Evolutionary conservation across 1,140 invertebrate species (phyloP), one percentile per base, ranked within the genome.

Genomic region (Caenorhabditis remanei): DNA sequence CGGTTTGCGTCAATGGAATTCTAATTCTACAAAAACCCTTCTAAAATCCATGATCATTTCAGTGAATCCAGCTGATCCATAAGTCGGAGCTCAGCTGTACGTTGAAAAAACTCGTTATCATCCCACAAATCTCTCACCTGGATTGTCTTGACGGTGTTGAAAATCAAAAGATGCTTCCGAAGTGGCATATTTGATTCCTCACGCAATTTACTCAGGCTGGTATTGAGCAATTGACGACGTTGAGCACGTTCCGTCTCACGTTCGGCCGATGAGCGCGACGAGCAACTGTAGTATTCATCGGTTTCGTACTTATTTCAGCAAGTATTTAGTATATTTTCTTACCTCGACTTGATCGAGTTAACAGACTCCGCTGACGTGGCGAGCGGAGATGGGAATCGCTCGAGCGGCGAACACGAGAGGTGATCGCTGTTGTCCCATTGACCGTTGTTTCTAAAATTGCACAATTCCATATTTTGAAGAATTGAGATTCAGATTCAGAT

Each of bases 101-200:
- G 14, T 83, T 63, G 41, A 58, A 9, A 53, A 16, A 65, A 56
- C 24, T 21, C 24, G n/a, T 24, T 41, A 11, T 21, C 14, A 14
- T 32, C n/a, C n/a, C 21, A 43, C n/a, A 7, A 6, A n/a, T n/a
- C 4, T 53, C 71, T 65, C 63, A 88, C 87, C 87, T 88, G 87
- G 48, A 88, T 43, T 19, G 53, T 56, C 84, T 88, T 88, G 53
- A 85, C 75, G 8, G 83, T 61, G 48, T 88, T 83, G 56, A 79
- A 88, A 21, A 88, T 65, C 53, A 88, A 67, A 40, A 88, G 84
- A 88, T 88, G 87, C 56, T 85, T 85, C n/a, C 87, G 83, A 43
- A 88, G 71, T 21, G 87, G 87, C 83, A 85, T 61, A 41, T 88
- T 88, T 16, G 85, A 21, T 53, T 53, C 50, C 41, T 63, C 63